Base-by-base conservation (phyloP, 2,113 vertebrate species). In the Nematolebias whitei region DNA sequence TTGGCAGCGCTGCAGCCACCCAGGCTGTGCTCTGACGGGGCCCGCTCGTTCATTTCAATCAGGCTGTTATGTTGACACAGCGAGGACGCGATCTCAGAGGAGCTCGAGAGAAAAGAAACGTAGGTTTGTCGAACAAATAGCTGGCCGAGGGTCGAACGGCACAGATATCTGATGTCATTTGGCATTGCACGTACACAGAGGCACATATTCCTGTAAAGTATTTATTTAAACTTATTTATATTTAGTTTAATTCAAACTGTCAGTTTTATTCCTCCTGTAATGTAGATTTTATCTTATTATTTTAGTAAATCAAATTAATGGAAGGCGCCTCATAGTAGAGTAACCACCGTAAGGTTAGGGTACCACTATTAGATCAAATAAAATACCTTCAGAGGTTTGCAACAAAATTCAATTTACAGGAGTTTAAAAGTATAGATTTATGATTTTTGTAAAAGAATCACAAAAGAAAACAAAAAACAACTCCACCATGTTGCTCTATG, bases 21-120 rank as follows among this genome's bases (percentile, higher is more conserved):
- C 1, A 54, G 29, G 20, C 29, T 54, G 38, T 18, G 19, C 24
- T 79, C 47, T 47, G 48, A 53, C n/a, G 32, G 11, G 22, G 26
- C 57, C 52, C 22, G 19, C 22, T 70, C 23, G 11, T 72, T 73
- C 53, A 41, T 73, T 47, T 62, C 14, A 62, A 16, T 56, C 11
- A 56, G 43, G 14, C 20, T 9, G 7, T 23, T 16, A 41, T 55
- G 38, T 20, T 63, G 72, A 23, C 58, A 56, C 29, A 38, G 61
- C 4, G 22, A 32, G 48, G 49, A 15, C 29, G 43, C 23, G 45
- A 54, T 23, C 1, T 26, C 24, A 39, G 8, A 11, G 38, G 32
- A 18, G 12, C 22, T 13, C 23, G 5, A 13, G 41, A 23, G 44
- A 5, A 9, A 48, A 48, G 18, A 50, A 63, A 29, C 15, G 22